These are phyloP conservation scores for Eupithecia centaureata DNA, from an alignment of 2,888 invertebrate genomes.

Conservation along the genomic window DNA sequence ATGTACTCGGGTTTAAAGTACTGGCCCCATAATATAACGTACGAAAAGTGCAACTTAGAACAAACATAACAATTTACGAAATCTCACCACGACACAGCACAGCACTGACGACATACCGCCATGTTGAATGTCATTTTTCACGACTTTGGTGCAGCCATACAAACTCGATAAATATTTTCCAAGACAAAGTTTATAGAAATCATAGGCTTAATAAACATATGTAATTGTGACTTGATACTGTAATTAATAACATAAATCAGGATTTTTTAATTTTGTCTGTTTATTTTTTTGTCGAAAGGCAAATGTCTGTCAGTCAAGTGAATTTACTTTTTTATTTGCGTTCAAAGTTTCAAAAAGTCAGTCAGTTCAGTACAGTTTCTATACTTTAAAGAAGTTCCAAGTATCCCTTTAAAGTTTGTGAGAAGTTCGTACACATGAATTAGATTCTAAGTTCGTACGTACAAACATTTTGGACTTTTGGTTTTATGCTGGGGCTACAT, in stretches of 20 bases:
- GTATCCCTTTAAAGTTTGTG: too few relatives aligned
- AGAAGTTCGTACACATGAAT: too few relatives aligned
- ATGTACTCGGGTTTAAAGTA: conserved; percentile 47
- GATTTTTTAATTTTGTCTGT: conserved; percentile 77
- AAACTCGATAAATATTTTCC: conserved; percentile 50
- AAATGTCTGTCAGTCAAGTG: conserved; percentile 66
- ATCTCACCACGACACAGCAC: conserved; percentile 98
- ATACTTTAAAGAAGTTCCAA: neutral
- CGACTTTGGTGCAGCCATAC: conserved; percentile 70
- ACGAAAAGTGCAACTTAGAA: conserved; percentile 56
- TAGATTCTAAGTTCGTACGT: too few relatives aligned
- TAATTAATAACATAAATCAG: conserved; percentile 47
- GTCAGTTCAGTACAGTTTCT: too few relatives aligned
- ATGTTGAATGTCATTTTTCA: conserved; percentile 91
- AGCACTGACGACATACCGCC: conserved; percentile 98
- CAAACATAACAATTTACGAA: conserved; percentile 71
- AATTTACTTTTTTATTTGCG: conserved; percentile 66
- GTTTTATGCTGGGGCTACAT: too few relatives aligned
- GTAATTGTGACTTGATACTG: conserved; percentile 43
- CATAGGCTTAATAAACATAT: conserved; percentile 43
- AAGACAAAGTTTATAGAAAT: conserved; percentile 46
- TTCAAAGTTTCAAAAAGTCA: conserved; percentile 1
- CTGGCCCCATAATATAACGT: conserved; percentile 51
- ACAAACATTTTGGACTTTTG: too few relatives aligned
- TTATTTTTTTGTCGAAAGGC: conserved; percentile 76